These are phyloP conservation scores for Oplegnathus fasciatus DNA, from an alignment of 2,113 vertebrate genomes.

Conservation along the genomic window DNA sequence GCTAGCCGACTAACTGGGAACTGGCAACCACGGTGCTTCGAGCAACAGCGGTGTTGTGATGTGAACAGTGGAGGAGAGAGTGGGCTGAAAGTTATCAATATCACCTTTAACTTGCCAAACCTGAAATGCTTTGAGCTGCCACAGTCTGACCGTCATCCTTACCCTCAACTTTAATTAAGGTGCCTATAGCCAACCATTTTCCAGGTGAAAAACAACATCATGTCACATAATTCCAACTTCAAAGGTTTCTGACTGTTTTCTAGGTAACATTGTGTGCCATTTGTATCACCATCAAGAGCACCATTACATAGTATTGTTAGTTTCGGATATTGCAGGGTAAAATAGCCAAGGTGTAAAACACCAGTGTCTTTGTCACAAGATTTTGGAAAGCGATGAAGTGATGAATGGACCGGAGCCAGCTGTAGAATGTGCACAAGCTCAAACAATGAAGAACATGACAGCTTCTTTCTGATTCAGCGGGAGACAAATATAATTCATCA, in stretches of 20 bases:
- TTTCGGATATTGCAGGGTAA: background rate
- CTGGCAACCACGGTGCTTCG: too few relatives aligned
- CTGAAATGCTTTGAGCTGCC: background rate
- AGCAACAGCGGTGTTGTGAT: too few relatives aligned
- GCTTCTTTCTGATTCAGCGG: background rate
- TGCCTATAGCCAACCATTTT: background rate
- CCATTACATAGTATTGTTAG: background rate
- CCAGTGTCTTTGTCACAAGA: background rate
- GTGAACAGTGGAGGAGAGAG: too few relatives aligned
- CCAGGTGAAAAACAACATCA: background rate
- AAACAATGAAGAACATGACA: constrained; percentile 6
- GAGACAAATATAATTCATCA: constrained; percentile 27
- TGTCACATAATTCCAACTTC: too few relatives aligned
- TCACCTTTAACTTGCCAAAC: background rate
- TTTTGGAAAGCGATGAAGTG: constrained; percentile 6
- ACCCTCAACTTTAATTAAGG: background rate
- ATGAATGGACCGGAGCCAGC: background rate
- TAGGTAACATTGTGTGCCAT: background rate
- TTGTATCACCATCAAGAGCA: background rate
- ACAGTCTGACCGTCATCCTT: background rate
- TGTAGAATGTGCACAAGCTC: constrained; percentile 9
- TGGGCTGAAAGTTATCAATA: too few relatives aligned
- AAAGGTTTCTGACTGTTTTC: background rate
- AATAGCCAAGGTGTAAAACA: background rate
- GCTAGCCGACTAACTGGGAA: too few relatives aligned